A percentile compares a stretch with the other conserved stretches of the same genome.
These are phyloP conservation scores for Cryptosula pallasiana DNA, from an alignment of 2,888 invertebrate species.

Conservation along the genomic window DNA sequence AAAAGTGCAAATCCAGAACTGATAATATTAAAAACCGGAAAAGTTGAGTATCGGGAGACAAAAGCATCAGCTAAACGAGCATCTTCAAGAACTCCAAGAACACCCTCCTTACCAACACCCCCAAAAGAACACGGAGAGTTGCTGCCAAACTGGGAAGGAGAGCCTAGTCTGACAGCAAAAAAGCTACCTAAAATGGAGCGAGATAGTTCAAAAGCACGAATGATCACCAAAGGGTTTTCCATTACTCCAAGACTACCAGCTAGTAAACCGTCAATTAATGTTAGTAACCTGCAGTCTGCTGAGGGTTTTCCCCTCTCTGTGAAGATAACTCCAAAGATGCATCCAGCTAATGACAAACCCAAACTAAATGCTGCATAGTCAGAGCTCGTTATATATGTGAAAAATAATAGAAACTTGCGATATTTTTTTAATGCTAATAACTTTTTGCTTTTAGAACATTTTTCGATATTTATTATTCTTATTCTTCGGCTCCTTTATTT, in stretches of 20 bases:
- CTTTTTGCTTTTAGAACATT: too few species aligned
- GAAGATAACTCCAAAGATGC: constrained; percentile 7
- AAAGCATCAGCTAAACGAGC: neutral
- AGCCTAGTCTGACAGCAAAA: neutral
- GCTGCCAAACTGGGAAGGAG: neutral
- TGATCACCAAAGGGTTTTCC: neutral
- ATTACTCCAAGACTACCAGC: neutral
- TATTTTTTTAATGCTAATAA: too few species aligned
- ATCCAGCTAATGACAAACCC: neutral
- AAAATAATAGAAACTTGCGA: too few species aligned
- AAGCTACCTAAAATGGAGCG: neutral
- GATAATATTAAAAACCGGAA: neutral
- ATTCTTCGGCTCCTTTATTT: too few species aligned
- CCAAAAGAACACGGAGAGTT: neutral
- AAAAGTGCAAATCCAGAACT: constrained; percentile 6
- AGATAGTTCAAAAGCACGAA: neutral
- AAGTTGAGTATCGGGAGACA: neutral
- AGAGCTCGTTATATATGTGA: too few species aligned
- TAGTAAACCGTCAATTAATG: neutral
- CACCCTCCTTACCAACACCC: neutral
- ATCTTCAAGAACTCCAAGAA: neutral
- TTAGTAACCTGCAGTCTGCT: neutral
- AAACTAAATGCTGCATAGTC: neutral
- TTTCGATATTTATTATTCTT: too few species aligned
- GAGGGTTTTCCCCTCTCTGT: constrained; percentile 21